phyloP scores from a whole-genome alignment of 2,888 invertebrate genomes.

The Micropterix aruncella region DNA sequence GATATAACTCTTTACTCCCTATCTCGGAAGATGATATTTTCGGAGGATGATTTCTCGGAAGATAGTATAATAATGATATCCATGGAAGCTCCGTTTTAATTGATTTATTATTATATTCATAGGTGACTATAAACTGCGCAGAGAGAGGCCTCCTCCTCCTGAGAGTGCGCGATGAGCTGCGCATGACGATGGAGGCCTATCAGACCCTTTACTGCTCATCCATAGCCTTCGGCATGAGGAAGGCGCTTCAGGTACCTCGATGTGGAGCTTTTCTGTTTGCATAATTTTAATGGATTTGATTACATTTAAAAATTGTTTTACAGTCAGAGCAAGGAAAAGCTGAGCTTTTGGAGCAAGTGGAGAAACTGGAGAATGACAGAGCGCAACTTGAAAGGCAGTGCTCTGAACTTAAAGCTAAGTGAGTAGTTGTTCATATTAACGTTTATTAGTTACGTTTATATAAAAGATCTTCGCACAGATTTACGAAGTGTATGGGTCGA shows the following conservation, averaged over 20 bases:
- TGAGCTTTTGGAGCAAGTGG: constrained; percentile 61
- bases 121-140: constrained; percentile 94
- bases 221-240: constrained; percentile 94
- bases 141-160: constrained; percentile 89
- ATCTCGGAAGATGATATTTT: too few relatives aligned
- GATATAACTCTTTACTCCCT: too few relatives aligned
- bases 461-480: too few relatives aligned
- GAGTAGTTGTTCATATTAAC: too few relatives aligned
- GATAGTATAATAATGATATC: too few relatives aligned
- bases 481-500: too few relatives aligned
- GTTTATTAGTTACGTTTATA: too few relatives aligned
- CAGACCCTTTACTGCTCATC: constrained; percentile 95
- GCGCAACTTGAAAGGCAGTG: constrained; percentile 47
- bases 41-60: too few relatives aligned
- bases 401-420: constrained; percentile 36
- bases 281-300: neutral
- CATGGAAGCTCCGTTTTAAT: too few relatives aligned
- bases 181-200: constrained; percentile 94
- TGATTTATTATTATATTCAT: constrained; percentile 19
- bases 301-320: neutral
- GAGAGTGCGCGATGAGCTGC: constrained; percentile 87
- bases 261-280: too few relatives aligned
- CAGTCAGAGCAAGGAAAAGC: constrained; percentile 80
- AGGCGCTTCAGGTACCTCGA: constrained; percentile 76
- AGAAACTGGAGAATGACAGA: constrained; percentile 52